These are phyloP conservation scores for Leptonema lineaticorne DNA, from an alignment of 1,140 invertebrate species.

Conservation along the genomic window DNA sequence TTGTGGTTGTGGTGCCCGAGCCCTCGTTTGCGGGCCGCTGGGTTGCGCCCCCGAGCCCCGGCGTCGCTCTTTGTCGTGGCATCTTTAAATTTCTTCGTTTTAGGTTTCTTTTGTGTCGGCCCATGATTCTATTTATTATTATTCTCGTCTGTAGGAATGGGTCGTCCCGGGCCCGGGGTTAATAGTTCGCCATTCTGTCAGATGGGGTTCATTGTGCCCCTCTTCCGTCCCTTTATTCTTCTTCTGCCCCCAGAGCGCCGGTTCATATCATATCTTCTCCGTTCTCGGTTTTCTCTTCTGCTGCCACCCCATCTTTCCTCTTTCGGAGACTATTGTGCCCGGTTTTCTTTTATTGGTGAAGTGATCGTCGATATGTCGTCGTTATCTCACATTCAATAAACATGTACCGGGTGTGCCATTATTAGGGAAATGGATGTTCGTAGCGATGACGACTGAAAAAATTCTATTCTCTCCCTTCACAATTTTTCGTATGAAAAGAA, in stretches of 20 bases:
- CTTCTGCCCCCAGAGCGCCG: slow-evolving; percentile 13
- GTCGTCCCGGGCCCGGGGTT: slow-evolving; percentile 23
- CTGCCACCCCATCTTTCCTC: background rate
- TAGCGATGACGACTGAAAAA: background rate
- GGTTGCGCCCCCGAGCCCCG: slow-evolving; percentile 7
- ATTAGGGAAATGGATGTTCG: slow-evolving; percentile 28
- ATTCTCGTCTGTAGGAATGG: slow-evolving; percentile 27
- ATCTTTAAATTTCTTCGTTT: slow-evolving; percentile 37
- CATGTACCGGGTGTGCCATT: slow-evolving; percentile 12
- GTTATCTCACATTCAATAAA: slow-evolving; percentile 32
- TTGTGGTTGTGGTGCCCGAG: background rate
- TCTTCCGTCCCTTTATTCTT: slow-evolving; percentile 31
- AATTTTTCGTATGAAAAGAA: background rate
- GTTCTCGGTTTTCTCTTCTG: background rate
- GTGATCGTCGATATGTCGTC: slow-evolving; percentile 37
- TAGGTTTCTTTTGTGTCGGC: slow-evolving; percentile 36
- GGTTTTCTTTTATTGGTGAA: slow-evolving; percentile 35
- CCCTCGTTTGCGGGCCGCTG: slow-evolving; percentile 9
- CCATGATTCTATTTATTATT: slow-evolving; percentile 39
- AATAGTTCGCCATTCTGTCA: slow-evolving; percentile 33
- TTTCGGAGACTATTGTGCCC: slow-evolving; percentile 25
- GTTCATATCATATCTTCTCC: slow-evolving; percentile 26
- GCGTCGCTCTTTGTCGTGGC: slow-evolving; percentile 28
- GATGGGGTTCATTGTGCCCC: slow-evolving; percentile 33
- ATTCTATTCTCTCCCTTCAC: background rate